A percentile compares a stretch with the other conserved stretches of the same genome.
These are phyloP conservation scores for Aplodontia rufa DNA, from an alignment of 2,113 vertebrate genomes.

Conservation along the genomic window DNA sequence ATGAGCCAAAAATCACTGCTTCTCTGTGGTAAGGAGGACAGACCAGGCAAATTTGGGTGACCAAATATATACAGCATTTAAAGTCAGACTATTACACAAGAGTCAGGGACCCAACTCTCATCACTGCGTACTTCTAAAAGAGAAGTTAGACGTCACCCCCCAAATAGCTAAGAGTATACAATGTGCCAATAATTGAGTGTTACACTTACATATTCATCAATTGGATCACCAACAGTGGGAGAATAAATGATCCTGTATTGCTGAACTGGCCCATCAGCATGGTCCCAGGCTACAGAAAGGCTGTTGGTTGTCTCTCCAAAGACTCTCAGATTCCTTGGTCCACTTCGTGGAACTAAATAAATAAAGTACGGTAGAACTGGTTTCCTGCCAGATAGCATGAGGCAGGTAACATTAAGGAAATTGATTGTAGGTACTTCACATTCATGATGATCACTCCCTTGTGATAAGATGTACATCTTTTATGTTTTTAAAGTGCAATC, in stretches of 20 bases:
- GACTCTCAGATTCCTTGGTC: slow-evolving; percentile 94
- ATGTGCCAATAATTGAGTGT: background rate
- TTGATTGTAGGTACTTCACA: background rate
- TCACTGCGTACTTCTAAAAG: background rate
- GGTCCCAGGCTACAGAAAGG: slow-evolving; percentile 95
- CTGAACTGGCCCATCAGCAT: slow-evolving; percentile 95
- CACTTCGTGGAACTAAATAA: slow-evolving; percentile 91
- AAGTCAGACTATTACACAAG: background rate
- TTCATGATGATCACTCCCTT: background rate
- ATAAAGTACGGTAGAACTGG: slow-evolving; percentile 38
- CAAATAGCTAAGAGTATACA: background rate
- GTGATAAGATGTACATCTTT: background rate
- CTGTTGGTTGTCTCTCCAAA: slow-evolving; percentile 94
- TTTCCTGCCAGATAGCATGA: background rate
- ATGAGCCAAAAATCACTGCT: background rate
- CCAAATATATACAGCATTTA: background rate
- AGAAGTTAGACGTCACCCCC: background rate
- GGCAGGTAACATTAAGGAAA: background rate
- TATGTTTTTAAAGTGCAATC: background rate
- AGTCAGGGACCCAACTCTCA: background rate
- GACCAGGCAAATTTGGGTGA: background rate
- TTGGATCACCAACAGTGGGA: slow-evolving; percentile 92
- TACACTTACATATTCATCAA: slow-evolving; percentile 94
- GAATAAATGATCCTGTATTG: slow-evolving; percentile 95
- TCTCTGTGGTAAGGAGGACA: background rate